phyloP scores from a whole-genome alignment of 2,797 vertebrate species.

The Sardinella longiceps region DNA sequence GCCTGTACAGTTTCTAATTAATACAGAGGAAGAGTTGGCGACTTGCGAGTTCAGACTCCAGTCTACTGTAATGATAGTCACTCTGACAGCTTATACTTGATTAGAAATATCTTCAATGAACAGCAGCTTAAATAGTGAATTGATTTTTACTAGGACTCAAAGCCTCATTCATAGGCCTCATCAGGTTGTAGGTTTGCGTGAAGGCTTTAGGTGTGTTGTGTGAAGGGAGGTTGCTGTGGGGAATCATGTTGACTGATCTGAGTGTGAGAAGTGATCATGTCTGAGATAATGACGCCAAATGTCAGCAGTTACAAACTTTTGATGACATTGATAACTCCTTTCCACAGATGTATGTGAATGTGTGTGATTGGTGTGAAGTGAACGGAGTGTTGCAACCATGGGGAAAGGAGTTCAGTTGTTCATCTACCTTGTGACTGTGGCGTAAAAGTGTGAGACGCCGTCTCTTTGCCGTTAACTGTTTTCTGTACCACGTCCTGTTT shows the following conservation, averaged over 20 bases:
- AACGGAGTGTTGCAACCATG: background rate
- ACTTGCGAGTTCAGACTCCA: background rate
- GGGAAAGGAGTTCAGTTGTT: background rate
- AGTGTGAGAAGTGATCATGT: background rate
- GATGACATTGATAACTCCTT: background rate
- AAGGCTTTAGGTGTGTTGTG: background rate
- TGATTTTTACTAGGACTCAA: background rate
- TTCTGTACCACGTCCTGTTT: background rate
- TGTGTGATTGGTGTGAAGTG: slow-evolving; percentile 21
- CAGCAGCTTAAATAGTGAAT: background rate
- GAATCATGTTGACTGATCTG: background rate
- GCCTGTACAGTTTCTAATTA: background rate
- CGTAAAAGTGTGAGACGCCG: background rate
- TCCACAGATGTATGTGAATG: background rate
- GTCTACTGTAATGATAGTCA: background rate
- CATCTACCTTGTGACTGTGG: background rate
- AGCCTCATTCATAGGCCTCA: background rate
- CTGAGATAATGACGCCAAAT: background rate
- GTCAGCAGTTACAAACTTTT: background rate
- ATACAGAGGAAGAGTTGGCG: background rate
- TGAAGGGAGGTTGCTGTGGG: background rate
- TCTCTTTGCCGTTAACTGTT: background rate
- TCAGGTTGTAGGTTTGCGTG: background rate
- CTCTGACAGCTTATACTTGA: too few relatives aligned
- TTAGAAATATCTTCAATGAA: background rate